A percentile compares a stretch with the other conserved stretches of the same genome.
These are phyloP conservation scores for Baryphthengus martii DNA, from an alignment of 2,113 vertebrate species.

Conservation along the genomic window DNA sequence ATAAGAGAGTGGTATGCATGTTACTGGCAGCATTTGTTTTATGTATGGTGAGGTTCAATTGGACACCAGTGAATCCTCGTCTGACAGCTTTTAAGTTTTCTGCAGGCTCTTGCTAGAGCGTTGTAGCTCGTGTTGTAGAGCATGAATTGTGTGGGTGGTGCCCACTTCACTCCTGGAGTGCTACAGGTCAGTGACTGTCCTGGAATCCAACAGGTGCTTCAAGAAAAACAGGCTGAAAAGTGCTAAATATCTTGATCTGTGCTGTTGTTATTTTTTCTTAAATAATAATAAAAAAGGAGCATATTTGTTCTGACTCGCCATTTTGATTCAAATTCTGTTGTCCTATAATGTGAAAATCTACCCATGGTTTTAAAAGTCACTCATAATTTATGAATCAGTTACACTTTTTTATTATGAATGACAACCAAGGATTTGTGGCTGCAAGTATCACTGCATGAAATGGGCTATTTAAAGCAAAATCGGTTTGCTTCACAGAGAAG, in stretches of 20 bases:
- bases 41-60: background rate
- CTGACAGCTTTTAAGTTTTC: background rate
- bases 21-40: background rate
- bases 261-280: background rate
- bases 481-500: background rate
- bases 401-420: background rate
- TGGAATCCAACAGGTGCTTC: background rate
- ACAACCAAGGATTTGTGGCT: background rate
- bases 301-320: background rate
- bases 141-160: background rate
- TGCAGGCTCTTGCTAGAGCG: background rate
- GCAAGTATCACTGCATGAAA: background rate
- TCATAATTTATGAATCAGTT: background rate
- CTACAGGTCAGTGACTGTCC: background rate
- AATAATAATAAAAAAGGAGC: background rate
- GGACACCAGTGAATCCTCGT: background rate
- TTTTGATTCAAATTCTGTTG: background rate
- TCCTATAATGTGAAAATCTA: background rate
- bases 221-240: background rate
- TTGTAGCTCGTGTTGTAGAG: background rate
- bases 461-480: constrained; percentile 27
- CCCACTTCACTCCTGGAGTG: accelerated
- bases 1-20: background rate
- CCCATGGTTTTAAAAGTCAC: background rate
- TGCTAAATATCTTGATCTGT: background rate